Evolutionary conservation across 1,140 invertebrate species (phyloP), one percentile per base, ranked within the genome.

Genomic region (Ips typographus): DNA sequence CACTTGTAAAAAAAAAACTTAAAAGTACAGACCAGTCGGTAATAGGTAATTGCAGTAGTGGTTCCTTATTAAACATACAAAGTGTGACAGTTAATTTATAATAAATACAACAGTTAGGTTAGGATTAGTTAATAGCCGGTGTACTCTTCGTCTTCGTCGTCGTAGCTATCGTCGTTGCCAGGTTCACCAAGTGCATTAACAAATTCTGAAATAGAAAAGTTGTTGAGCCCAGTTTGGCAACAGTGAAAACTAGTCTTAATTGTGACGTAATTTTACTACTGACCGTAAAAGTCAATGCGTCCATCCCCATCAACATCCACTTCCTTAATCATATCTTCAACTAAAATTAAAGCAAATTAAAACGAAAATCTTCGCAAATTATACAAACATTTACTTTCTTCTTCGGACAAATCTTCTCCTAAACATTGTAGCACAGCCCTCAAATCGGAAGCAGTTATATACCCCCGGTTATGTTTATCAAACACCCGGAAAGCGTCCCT

Each of bases 241-340:
- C 22, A 22, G 22, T 22, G 22, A 22, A 22, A 22, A 22, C 22
- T 22, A 22, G 22, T 22, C 22, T 22, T 22, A 22, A 57, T 64
- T 71, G 51, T 3, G 8, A 38, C 44, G 5, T 66, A 65, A 56
- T 42, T 41, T 37, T 8, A 37, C 37, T 47, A 79, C 83, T 85
- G 84, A 92, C 91, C 91, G 74, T 94, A 90, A 81, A 94, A 95
- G 82, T 95, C 92, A 72, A 95, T 94, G 72, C 92, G 84, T 4
- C 93, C 93, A 78, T 94, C 93, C 2, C 93, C 92, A 78, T 95
- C 92, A 7, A 94, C 91, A 79, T 95, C 93, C 3, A 94, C 93
- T 83, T 94, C 93, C 79, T 93, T 92, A 75, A 94, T 95, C 93
- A 95, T 95, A 76, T 94, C 92, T 81, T 95, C 92, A 80, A 95